These are phyloP conservation scores for Petaurus breviceps DNA, from an alignment of 2,113 vertebrate species.

Conservation along the genomic window DNA sequence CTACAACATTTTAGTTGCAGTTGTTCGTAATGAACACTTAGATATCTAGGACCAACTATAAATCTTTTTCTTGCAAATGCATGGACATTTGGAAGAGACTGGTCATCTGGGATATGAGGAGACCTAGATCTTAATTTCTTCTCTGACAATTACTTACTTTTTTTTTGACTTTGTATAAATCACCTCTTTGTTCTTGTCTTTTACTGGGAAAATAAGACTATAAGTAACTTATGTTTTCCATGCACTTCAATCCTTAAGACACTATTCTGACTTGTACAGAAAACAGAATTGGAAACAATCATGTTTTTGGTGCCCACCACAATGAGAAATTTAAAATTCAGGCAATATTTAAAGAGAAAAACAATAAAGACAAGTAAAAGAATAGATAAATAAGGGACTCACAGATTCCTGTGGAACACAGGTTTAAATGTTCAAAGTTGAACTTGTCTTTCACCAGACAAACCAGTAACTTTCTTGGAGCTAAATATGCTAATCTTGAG, in stretches of 20 bases:
- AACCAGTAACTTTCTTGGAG: constrained; percentile 5
- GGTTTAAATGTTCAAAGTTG: constrained; percentile 31
- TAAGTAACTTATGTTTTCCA: not conserved
- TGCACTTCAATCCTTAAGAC: not conserved
- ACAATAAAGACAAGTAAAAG: constrained; percentile 18
- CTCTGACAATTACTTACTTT: constrained; percentile 4
- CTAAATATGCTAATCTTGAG: constrained; percentile 50
- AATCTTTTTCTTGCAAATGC: not conserved
- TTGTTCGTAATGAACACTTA: constrained; percentile 29
- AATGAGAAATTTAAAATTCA: constrained; percentile 34
- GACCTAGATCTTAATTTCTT: constrained; percentile 38
- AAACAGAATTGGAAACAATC: constrained; percentile 13
- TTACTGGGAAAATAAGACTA: not conserved
- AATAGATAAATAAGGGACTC: constrained; percentile 10
- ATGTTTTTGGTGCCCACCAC: constrained; percentile 27
- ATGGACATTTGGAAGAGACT: not conserved
- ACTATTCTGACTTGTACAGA: not conserved
- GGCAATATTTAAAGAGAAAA: constrained; percentile 31
- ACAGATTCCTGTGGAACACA: constrained; percentile 17
- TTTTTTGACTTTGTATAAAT: constrained; percentile 9
- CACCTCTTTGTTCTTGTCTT: not conserved
- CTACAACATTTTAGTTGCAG: not conserved
- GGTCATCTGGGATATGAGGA: not conserved
- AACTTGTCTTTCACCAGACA: constrained; percentile 43
- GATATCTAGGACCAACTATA: not conserved